A percentile compares a stretch with the other conserved stretches of the same genome.
Evolutionary conservation across 2,888 invertebrate species (phyloP).

Genomic region (Pristionchus exspectatus): DNA sequence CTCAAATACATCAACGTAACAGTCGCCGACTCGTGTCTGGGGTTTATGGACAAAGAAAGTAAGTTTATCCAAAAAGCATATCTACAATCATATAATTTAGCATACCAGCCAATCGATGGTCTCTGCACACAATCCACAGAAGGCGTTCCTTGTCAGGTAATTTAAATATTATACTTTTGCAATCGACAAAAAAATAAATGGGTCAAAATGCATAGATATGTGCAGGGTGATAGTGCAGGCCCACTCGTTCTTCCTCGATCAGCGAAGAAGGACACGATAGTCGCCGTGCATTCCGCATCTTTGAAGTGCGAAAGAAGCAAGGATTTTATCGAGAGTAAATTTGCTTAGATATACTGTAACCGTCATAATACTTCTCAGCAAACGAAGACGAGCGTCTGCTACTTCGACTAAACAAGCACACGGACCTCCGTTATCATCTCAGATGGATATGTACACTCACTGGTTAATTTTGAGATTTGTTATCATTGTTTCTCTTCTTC

Average conservation of each 20-base stretch:
- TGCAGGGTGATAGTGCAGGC: not conserved
- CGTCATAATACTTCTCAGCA: not conserved
- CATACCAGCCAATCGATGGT: not conserved
- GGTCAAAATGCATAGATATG: no score
- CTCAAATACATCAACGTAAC: not conserved
- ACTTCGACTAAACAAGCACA: not conserved
- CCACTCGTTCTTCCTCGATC: not conserved
- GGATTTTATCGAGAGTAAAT: not conserved
- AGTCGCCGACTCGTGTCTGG: not conserved
- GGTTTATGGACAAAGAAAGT: not conserved
- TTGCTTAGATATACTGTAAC: not conserved
- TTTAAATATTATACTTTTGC: no score
- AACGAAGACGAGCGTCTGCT: not conserved
- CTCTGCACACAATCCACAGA: not conserved
- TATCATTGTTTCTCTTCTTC: not conserved
- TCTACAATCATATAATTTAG: no score
- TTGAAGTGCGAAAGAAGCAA: not conserved
- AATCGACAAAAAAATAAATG: not conserved
- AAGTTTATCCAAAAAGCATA: not conserved
- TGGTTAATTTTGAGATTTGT: not conserved
- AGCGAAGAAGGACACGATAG: not conserved
- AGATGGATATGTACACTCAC: conserved; percentile 6
- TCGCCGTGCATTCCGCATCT: not conserved
- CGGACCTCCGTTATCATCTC: not conserved
- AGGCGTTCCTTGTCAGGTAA: not conserved